phyloP scores from a whole-genome alignment of 2,113 vertebrate genomes.

The Hystrix cristata region DNA sequence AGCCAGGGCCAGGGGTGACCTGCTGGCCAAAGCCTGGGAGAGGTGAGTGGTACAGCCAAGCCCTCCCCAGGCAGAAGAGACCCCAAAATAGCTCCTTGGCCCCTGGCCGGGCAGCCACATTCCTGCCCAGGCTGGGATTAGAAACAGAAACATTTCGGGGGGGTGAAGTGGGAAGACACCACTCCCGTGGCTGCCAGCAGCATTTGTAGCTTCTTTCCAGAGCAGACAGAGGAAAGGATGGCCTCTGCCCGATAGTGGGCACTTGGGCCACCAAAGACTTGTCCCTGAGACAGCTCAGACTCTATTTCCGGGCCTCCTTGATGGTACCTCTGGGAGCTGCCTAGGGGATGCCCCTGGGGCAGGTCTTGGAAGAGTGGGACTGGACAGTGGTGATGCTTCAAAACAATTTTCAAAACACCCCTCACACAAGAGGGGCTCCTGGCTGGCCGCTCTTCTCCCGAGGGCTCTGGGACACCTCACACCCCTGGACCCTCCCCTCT shows the following conservation, averaged over 20 bases:
- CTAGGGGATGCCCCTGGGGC: neutral
- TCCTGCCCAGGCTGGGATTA: constrained; percentile 83
- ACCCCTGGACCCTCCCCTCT: fast-evolving
- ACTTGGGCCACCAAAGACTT: neutral
- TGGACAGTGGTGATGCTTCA: neutral
- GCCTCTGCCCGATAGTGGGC: neutral
- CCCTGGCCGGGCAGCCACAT: constrained; percentile 73
- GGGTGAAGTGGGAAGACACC: constrained; percentile 17
- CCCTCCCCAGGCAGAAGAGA: constrained; percentile 46
- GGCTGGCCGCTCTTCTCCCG: neutral
- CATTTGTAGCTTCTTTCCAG: neutral
- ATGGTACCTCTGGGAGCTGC: neutral
- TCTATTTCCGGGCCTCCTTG: neutral
- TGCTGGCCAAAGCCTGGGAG: constrained; percentile 47
- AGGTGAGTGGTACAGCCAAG: neutral
- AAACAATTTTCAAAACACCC: neutral
- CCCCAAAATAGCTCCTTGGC: constrained; percentile 81
- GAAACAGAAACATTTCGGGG: constrained; percentile 81
- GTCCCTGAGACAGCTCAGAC: neutral
- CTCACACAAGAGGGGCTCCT: neutral
- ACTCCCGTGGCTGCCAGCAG: neutral
- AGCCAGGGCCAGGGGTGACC: constrained; percentile 68
- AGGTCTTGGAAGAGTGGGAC: neutral
- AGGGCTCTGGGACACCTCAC: neutral
- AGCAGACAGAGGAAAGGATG: neutral